Evolutionary conservation across 2,888 invertebrate genomes (phyloP), one percentile per base, ranked within the genome.

Genomic region (Drosophila acutilabella): DNA sequence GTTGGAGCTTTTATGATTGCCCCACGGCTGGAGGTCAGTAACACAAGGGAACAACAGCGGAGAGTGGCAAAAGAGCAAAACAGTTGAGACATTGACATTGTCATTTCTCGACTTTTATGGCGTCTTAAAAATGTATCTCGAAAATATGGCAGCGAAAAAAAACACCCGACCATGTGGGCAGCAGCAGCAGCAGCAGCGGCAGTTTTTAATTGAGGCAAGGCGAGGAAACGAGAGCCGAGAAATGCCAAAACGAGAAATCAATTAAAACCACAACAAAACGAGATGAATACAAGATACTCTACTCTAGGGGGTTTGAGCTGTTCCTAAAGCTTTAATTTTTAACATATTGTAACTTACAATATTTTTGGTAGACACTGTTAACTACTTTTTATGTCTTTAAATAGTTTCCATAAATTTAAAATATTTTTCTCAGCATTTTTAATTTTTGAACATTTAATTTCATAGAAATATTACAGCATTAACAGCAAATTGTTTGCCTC

Each of bases 81-180:
- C 53, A 38, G 71, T 64, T 66, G 68, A 86, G 85, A 76, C 85
- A 86, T 86, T 86, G 88, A 86, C 88, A 86, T 88, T 86, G 86
- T 85, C 86, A 87, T 80, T 71, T 81, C 64, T 81, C 76, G 85
- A 88, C 88, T 84, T 86, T 86, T 86, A 86, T 88, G 86, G 88
- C 88, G 88, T 79, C 85, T 86, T 82, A 82, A 86, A 84, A 85
- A 81, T 78, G 70, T 83, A 78, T 86, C 72, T 77, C 73, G 60
- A 69, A 75, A 80, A 74, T 73, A 75, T 81, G 71, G 70, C 64
- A 67, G 59, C 68, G 26, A 30, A 30, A 30, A 23, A 30, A 30
- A 59, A 40, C 50, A 58, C 36, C 36, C 18, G 44, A 77, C 14
- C 77, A 77, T 74, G 76, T 79, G 75, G 76, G 76, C 67, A 61